Evolutionary conservation across 2,797 vertebrate species (phyloP).

Genomic region (Rhynchonycteris naso): DNA sequence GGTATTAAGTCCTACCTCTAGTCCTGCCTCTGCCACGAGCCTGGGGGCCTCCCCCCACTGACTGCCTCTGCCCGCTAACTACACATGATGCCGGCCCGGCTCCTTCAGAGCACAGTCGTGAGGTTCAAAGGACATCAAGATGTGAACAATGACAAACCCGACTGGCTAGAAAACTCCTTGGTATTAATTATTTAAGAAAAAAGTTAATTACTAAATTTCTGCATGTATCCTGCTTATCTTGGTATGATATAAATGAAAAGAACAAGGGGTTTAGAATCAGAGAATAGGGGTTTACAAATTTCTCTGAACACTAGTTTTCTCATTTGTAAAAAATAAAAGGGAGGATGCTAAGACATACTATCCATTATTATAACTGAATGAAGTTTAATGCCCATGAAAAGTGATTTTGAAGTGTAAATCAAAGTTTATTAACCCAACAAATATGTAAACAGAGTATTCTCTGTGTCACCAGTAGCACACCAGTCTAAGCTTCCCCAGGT

Average conservation of each 20-base stretch:
- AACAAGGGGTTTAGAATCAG: not conserved
- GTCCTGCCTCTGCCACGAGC: not conserved
- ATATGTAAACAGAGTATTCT: not conserved
- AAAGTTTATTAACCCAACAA: not conserved
- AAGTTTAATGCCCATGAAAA: slow-evolving; percentile 19
- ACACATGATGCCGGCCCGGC: not conserved
- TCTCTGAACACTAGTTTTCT: slow-evolving; percentile 18
- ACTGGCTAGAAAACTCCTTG: not conserved
- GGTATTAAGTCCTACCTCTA: not conserved
- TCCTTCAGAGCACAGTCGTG: not conserved
- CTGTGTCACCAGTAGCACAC: not conserved
- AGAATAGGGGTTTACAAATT: slow-evolving; percentile 4
- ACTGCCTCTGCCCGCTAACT: not conserved
- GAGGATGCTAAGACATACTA: not conserved
- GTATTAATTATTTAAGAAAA: slow-evolving; percentile 19
- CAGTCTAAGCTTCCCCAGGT: not conserved
- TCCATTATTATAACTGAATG: not conserved
- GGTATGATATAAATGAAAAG: not conserved
- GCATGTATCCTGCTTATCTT: not conserved
- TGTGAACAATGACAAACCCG: not conserved
- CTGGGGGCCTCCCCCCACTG: not conserved
- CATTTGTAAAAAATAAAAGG: not conserved
- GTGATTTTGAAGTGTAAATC: slow-evolving; percentile 47
- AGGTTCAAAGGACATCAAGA: not conserved
- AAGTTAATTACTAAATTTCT: not conserved